phyloP scores from a whole-genome alignment of 2,888 invertebrate genomes.

The Dolichopus griseipennis region DNA sequence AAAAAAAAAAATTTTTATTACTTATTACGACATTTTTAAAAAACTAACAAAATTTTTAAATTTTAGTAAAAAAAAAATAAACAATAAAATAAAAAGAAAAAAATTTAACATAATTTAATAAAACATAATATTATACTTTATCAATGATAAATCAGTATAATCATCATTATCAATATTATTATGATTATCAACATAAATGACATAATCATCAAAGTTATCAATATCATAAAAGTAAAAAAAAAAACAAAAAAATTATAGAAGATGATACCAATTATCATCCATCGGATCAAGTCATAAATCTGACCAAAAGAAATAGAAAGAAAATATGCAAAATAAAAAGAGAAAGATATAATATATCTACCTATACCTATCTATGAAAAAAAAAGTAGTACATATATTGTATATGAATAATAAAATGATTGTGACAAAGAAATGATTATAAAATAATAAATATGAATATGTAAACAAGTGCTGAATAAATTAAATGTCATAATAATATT shows the following conservation, averaged over 20 bases:
- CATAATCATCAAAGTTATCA: background rate
- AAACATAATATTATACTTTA: background rate
- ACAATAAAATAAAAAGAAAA: background rate
- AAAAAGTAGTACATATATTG: no score
- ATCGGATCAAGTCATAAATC: background rate
- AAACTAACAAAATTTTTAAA: background rate
- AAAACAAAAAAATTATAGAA: background rate
- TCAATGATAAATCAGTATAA: background rate
- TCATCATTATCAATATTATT: slow-evolving; percentile 1
- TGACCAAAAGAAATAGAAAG: background rate
- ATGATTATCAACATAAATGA: background rate
- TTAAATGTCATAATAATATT: background rate
- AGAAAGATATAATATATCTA: no score
- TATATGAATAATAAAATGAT: no score
- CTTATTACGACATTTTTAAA: background rate
- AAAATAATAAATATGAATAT: background rate
- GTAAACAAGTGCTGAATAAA: slow-evolving; percentile 6
- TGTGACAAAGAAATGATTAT: background rate
- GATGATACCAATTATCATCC: background rate
- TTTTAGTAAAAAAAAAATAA: no score
- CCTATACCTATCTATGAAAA: no score
- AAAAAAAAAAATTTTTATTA: background rate
- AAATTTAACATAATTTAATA: background rate
- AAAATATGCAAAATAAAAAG: no score
- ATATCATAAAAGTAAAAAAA: background rate